These are phyloP conservation scores for Halocynthia aurantium DNA, from an alignment of 23 tunicate genomes.

Conservation along the genomic window DNA sequence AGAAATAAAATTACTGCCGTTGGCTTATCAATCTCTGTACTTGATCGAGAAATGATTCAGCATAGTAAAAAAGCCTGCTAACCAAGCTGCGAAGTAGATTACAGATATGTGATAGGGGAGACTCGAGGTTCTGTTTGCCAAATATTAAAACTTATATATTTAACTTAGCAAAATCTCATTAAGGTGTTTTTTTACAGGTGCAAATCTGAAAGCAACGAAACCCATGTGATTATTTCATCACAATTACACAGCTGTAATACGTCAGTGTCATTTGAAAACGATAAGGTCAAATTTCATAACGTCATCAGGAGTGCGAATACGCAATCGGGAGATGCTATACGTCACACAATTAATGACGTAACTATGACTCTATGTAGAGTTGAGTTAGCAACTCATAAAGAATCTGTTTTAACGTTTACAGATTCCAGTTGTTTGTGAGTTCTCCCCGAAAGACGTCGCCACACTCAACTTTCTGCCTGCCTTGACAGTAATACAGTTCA, in stretches of 20 bases:
- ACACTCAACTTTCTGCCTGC: constrained; percentile 12
- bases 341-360: constrained; percentile 14
- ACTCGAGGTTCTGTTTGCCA: too few species aligned
- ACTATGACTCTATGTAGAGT: neutral
- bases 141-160: too few species aligned
- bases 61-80: too few species aligned
- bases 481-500: too few species aligned
- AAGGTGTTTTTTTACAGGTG: neutral
- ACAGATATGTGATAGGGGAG: too few species aligned
- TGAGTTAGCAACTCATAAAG: too few species aligned
- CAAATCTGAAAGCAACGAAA: constrained; percentile 10
- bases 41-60: too few species aligned
- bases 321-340: neutral
- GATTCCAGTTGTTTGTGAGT: constrained; percentile 6
- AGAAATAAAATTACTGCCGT: too few species aligned
- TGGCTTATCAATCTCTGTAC: too few species aligned
- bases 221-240: constrained; percentile 20
- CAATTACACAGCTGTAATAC: constrained; percentile 9
- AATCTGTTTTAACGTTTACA: neutral
- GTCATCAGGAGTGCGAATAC: neutral
- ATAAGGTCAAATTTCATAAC: constrained; percentile 5
- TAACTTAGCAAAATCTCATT: too few species aligned
- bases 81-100: too few species aligned
- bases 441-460: constrained; percentile 9
- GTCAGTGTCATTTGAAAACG: constrained; percentile 15